Conservation (phyloP, 2,888 invertebrate species). For the Drosophila mimetica region DNA sequence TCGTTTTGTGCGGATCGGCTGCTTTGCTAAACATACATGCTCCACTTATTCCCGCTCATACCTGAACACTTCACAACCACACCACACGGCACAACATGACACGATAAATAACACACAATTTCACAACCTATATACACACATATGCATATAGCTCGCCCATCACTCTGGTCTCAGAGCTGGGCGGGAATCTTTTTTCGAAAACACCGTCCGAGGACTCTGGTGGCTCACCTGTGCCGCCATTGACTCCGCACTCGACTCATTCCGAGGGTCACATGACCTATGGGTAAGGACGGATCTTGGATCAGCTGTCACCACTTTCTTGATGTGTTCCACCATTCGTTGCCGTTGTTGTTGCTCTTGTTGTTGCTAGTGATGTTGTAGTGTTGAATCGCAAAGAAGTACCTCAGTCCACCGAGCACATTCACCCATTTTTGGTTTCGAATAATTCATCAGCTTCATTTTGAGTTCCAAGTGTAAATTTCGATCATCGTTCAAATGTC, state of each 20-base stretch:
- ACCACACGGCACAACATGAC: constrained; percentile 33
- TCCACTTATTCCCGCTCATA: constrained; percentile 44
- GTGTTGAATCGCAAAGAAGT: constrained; percentile 38
- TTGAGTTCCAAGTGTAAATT: constrained; percentile 37
- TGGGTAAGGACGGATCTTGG: constrained; percentile 82
- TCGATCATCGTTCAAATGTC: constrained; percentile 14
- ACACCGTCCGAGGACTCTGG: constrained; percentile 95
- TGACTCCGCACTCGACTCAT: constrained; percentile 86
- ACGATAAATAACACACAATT: constrained; percentile 20
- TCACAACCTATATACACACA: constrained; percentile 5
- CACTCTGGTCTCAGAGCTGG: constrained; percentile 97
- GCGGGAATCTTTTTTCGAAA: constrained; percentile 97
- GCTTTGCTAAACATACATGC: constrained; percentile 64
- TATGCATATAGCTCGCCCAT: constrained; percentile 90
- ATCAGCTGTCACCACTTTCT: constrained; percentile 15
- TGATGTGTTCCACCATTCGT: constrained; percentile 31
- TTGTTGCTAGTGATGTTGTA: constrained; percentile 49
- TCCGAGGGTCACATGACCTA: constrained; percentile 86
- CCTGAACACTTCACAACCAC: constrained; percentile 36
- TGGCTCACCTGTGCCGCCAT: constrained; percentile 88
- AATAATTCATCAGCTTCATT: constrained; percentile 29
- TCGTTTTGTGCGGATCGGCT: constrained; percentile 80
- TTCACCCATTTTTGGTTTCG: constrained; percentile 19
- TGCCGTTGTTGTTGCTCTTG: constrained; percentile 42
- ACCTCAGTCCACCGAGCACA: constrained; percentile 32